These are phyloP conservation scores for Tetramorium parvispinum DNA, from an alignment of 1,140 invertebrate species.

Conservation along the genomic window DNA sequence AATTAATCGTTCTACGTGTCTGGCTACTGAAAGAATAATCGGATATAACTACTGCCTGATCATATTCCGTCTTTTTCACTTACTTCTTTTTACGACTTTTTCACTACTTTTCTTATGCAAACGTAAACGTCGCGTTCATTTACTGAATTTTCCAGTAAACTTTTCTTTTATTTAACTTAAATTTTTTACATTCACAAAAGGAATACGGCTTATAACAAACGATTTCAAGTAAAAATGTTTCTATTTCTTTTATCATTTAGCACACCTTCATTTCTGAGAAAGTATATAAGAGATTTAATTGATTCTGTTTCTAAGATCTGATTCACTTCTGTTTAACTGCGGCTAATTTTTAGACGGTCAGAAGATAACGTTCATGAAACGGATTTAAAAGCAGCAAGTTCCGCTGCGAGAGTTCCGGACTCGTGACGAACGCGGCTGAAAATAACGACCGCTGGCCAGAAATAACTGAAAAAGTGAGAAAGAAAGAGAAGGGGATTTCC, in stretches of 20 bases:
- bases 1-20: background rate
- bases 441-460: conserved; percentile 22
- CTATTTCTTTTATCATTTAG: background rate
- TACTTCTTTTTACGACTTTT: background rate
- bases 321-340: background rate
- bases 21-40: background rate
- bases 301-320: background rate
- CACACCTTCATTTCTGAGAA: background rate
- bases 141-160: background rate
- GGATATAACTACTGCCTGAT: background rate
- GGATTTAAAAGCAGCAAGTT: conserved; percentile 26
- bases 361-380: conserved; percentile 2
- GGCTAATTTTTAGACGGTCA: background rate
- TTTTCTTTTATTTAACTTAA: background rate
- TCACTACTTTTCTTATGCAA: background rate
- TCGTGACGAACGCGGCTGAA: conserved; percentile 32
- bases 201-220: background rate
- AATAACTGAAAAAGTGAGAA: conserved; percentile 25
- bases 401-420: conserved; percentile 4
- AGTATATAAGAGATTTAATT: background rate
- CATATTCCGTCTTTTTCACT: background rate
- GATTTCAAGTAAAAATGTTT: background rate
- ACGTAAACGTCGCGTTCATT: background rate
- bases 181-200: background rate
- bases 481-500: conserved; percentile 16